Percentiles rank a stretch among this genome's conserved stretches.
These are phyloP conservation scores for Aspidapion aeneum DNA, from an alignment of 2,888 invertebrate genomes.

Conservation along the genomic window DNA sequence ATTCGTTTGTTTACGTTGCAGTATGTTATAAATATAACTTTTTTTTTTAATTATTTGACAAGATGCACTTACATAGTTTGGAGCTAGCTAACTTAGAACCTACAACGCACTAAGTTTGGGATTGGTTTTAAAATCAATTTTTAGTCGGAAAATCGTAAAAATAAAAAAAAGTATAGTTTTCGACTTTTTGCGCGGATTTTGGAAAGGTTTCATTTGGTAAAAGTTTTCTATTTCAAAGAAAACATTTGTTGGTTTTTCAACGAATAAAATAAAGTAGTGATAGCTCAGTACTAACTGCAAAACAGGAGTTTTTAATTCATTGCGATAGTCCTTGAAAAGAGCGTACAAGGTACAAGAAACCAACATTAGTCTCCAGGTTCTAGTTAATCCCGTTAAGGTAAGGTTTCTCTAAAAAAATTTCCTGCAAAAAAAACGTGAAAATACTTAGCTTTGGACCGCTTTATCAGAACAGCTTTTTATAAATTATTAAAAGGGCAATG, in stretches of 20 bases:
- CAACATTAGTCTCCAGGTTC: background rate
- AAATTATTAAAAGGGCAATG: no score
- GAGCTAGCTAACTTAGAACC: background rate
- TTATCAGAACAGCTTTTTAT: no score
- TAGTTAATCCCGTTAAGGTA: slow-evolving; percentile 1
- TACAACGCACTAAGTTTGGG: background rate
- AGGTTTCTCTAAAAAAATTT: background rate
- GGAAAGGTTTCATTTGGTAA: background rate
- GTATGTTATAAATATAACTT: no score
- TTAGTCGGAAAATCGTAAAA: background rate
- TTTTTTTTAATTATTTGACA: no score
- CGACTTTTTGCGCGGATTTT: background rate
- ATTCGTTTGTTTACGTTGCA: no score
- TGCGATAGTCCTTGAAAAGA: background rate
- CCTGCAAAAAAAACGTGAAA: no score
- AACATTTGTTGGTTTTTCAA: background rate
- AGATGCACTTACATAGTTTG: no score
- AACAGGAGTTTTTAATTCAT: background rate
- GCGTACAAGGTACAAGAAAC: background rate
- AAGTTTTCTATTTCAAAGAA: background rate
- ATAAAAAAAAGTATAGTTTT: background rate
- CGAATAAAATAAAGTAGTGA: background rate
- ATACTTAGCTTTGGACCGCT: no score
- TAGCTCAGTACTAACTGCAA: background rate
- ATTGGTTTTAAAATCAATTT: background rate